Evolutionary conservation across 2,888 invertebrate species (phyloP), one percentile per base, ranked within the genome.

Genomic region (Allacma fusca): DNA sequence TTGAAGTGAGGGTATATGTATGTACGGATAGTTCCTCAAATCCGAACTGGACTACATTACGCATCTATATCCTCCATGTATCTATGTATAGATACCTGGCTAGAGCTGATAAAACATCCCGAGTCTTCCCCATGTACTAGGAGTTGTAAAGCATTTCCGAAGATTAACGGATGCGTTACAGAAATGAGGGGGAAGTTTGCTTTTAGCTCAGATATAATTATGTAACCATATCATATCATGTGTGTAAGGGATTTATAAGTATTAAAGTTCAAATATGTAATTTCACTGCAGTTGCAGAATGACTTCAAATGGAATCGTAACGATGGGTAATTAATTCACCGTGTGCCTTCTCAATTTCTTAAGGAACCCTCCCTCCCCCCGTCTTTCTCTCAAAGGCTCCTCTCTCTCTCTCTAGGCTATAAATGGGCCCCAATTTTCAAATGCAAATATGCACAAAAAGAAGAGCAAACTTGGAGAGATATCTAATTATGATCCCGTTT

Each of bases 321-420:
- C 28, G 50, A 71, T 57, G 29, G 71, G 28, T 71, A 57, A 71
- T 71, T 71, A 71, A 71, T 57, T 71, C 57, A 26, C 71, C 23
- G 26, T 71, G 28, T 57, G 57, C n/a, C 2, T 34, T 70, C 44
- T 70, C 28, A 50, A 26, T 50, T 71, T 43, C 69, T 69, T 69
- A 40, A n/a, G 40, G 4, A 62, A 62, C 24, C 62, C n/a, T n/a
- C n/a, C n/a, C n/a, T n/a, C n/a, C n/a, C n/a, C n/a, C n/a, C n/a
- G n/a, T n/a, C n/a, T 62, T 16, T 4, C 16, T 57, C 16, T 2
- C 62, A 12, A 50, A 50, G 50, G n/a, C 9, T 50, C 50, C 50
- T 13, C n/a, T n/a, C n/a, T n/a, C n/a, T n/a, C n/a, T n/a, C n/a
- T n/a, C n/a, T 50, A 50, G 50, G 50, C 50, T 12, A n/a, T n/a